Evolutionary conservation across 2,113 vertebrate species (phyloP).

Genomic region (Mesembrinibis cayennensis): DNA sequence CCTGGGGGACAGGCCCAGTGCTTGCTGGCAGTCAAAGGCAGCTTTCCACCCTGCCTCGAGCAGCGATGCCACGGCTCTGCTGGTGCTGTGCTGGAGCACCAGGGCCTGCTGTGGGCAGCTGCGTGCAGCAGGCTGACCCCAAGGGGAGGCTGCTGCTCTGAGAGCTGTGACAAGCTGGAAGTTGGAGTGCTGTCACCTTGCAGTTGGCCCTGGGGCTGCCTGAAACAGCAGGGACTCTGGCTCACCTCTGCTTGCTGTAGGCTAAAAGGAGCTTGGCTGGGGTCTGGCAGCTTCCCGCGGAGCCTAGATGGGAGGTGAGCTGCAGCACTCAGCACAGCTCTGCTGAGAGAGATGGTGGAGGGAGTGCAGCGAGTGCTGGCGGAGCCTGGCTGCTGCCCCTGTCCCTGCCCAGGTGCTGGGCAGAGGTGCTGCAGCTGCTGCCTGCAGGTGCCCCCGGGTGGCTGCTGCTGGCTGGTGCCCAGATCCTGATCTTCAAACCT

Average conservation of each 20-base stretch:
- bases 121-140: fast-evolving
- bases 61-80: fast-evolving
- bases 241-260: fast-evolving
- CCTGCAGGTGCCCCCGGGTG: neutral
- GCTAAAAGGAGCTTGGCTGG: neutral
- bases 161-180: fast-evolving
- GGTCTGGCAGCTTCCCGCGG: fast-evolving
- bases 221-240: fast-evolving
- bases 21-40: neutral
- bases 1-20: neutral
- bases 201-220: neutral
- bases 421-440: neutral
- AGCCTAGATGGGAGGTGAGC: neutral
- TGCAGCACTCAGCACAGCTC: fast-evolving
- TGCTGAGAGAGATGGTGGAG: fast-evolving
- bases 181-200: fast-evolving
- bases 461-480: neutral
- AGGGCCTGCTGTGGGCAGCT: fast-evolving
- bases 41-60: neutral
- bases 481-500: neutral
- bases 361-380: neutral
- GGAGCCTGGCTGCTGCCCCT: neutral
- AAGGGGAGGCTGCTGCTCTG: neutral
- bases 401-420: neutral
- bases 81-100: neutral